A percentile compares a stretch with the other conserved stretches of the same genome.
Evolutionary conservation across 2,113 vertebrate genomes (phyloP).

Genomic region (Lates calcarifer): DNA sequence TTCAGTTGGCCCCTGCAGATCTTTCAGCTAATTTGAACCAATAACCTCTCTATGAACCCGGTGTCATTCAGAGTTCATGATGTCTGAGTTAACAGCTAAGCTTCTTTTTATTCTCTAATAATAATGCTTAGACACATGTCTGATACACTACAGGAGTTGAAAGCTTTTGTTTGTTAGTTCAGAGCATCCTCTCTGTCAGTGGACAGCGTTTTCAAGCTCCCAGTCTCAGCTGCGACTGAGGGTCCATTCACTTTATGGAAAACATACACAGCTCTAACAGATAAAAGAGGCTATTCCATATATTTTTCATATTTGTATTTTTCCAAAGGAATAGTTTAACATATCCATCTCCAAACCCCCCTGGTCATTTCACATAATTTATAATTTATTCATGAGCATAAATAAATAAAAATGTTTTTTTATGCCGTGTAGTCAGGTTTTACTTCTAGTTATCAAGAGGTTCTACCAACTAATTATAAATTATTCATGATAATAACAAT

Average conservation of each 20-base stretch:
- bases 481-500: neutral
- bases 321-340: neutral
- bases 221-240: neutral
- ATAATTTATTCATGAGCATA: neutral
- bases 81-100: slow-evolving; percentile 74
- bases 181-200: slow-evolving; percentile 5
- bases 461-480: neutral
- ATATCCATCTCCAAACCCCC: neutral
- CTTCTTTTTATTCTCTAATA: slow-evolving; percentile 67
- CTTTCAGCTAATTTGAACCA: slow-evolving; percentile 68
- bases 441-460: neutral
- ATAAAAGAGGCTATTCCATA: neutral
- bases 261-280: neutral
- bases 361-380: neutral
- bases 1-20: slow-evolving; percentile 24
- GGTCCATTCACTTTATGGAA: neutral
- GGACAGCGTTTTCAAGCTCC: neutral
- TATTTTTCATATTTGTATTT: neutral
- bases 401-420: neutral
- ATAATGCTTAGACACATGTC: slow-evolving; percentile 58
- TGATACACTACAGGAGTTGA: slow-evolving; percentile 18
- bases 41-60: slow-evolving; percentile 71
- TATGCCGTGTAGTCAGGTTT: neutral
- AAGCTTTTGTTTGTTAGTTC: slow-evolving; percentile 40
- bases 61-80: slow-evolving; percentile 76